Base-by-base conservation (phyloP, 2,797 vertebrate genomes). In the Fistularia commersonii region DNA sequence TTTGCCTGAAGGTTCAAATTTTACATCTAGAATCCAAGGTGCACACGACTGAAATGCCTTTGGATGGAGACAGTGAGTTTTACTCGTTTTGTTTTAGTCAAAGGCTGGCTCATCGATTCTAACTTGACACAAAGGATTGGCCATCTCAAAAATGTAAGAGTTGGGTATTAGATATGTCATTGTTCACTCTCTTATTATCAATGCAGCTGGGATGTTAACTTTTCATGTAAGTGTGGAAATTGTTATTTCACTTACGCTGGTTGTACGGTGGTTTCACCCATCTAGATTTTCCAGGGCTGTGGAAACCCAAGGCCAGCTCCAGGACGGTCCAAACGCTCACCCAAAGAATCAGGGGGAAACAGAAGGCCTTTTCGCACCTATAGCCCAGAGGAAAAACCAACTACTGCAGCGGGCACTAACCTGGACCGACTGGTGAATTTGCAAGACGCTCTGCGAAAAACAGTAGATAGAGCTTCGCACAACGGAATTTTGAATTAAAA, bases 231-330 rank as follows among this genome's bases (percentile, higher is more conserved):
- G 2, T 23, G 23, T 23, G 23, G 23, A 23, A 23, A 23, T 23
- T 23, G 23, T 23, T 23, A 2, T 23, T 23, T 23, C 23, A 23
- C 23, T 23, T 23, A 23, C 23, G 4, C 6, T 5, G 32, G 31
- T 33, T 13, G 33, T 33, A 41, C 6, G 6, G 12, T 34, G n/a
- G 39, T 41, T 41, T 6, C 32, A 6, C n/a, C 8, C 33, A 31
- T 12, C 45, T 12, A 95, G 94, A 90, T 94, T 23, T 95, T 95
- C 72, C 92, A 93, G 70, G 91, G 92, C 8, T 95, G 93, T 56
- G 93, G 94, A 35, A 91, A 57, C 34, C 92, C 93, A 32, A 74
- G 90, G 3, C 90, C 88, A 0, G 62, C 82, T 36, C 88, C 81
- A 0, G 80, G 80, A 41, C 83, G 93, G 8, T 79, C 81, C 48